Percentiles rank a stretch among this genome's conserved stretches.
Conservation (phyloP, 2,797 vertebrate species). For the Oryzias dopingdopingensis region DNA sequence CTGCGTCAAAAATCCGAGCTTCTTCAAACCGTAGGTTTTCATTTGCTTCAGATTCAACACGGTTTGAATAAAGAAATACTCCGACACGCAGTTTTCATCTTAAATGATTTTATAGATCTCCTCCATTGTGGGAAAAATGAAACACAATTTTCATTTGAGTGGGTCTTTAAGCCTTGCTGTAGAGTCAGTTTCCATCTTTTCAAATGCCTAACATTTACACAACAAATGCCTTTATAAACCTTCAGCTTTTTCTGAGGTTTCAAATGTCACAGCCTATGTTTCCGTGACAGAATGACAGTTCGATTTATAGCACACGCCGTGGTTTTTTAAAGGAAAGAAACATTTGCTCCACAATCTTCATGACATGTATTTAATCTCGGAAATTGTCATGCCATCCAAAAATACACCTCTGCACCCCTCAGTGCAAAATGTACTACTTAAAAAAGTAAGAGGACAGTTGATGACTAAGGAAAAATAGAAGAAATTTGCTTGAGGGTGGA, state of each 20-base stretch:
- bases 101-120: too few species aligned
- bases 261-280: slow-evolving; percentile 58
- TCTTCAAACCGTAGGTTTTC: too few species aligned
- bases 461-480: not conserved
- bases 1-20: too few species aligned
- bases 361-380: slow-evolving; percentile 38
- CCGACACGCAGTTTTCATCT: not conserved
- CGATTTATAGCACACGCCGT: slow-evolving; percentile 59
- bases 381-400: slow-evolving; percentile 29
- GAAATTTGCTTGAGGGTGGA: slow-evolving; percentile 14
- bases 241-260: slow-evolving; percentile 36
- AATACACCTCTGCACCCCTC: slow-evolving; percentile 11
- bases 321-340: slow-evolving; percentile 19
- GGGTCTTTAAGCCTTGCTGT: too few species aligned
- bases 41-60: not conserved
- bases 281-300: slow-evolving; percentile 61
- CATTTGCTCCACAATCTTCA: slow-evolving; percentile 28
- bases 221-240: slow-evolving; percentile 8
- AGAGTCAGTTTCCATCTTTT: too few species aligned
- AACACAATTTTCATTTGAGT: too few species aligned
- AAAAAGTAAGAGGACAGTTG: not conserved
- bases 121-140: too few species aligned
- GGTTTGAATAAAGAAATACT: not conserved
- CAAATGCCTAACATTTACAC: not conserved
- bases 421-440: slow-evolving; percentile 15